These are phyloP conservation scores for Heliconius hermathena DNA, from an alignment of 1,140 invertebrate genomes.

Conservation along the genomic window DNA sequence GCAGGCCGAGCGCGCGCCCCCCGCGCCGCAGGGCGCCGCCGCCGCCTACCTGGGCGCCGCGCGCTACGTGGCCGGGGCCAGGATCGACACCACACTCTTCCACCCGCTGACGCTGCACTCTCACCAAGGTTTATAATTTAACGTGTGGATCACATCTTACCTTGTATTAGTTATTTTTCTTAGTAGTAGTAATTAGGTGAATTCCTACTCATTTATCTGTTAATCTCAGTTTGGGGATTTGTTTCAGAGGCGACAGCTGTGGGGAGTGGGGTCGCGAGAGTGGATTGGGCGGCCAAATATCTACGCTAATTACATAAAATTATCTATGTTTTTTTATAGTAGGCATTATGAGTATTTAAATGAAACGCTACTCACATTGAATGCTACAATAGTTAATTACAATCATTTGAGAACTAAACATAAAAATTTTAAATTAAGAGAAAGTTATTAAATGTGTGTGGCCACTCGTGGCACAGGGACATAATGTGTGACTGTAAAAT, in stretches of 20 bases:
- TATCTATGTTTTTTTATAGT: background rate
- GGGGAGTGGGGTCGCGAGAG: slow-evolving; percentile 61
- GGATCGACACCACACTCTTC: slow-evolving; percentile 68
- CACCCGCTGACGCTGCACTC: slow-evolving; percentile 54
- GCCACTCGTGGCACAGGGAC: too few relatives aligned
- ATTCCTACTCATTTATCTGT: background rate
- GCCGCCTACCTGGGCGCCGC: slow-evolving; percentile 65
- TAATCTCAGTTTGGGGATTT: background rate
- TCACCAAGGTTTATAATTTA: slow-evolving; percentile 48
- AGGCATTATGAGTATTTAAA: background rate
- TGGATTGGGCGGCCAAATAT: slow-evolving; percentile 75
- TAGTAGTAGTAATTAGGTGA: background rate
- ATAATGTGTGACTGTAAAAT: too few relatives aligned
- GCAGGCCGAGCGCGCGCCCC: slow-evolving; percentile 23
- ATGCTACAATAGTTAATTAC: background rate
- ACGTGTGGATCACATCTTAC: background rate
- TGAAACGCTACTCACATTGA: background rate
- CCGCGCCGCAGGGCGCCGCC: slow-evolving; percentile 46
- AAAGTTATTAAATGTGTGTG: too few relatives aligned
- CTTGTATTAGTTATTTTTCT: background rate
- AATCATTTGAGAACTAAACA: too few relatives aligned
- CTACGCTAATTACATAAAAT: slow-evolving; percentile 47
- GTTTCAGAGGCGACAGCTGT: slow-evolving; percentile 59
- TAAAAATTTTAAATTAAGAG: too few relatives aligned
- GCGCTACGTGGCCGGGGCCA: slow-evolving; percentile 63